Evolutionary conservation across 2,113 vertebrate genomes (phyloP), one percentile per base, ranked within the genome.

Genomic region (Myotis davidii): DNA sequence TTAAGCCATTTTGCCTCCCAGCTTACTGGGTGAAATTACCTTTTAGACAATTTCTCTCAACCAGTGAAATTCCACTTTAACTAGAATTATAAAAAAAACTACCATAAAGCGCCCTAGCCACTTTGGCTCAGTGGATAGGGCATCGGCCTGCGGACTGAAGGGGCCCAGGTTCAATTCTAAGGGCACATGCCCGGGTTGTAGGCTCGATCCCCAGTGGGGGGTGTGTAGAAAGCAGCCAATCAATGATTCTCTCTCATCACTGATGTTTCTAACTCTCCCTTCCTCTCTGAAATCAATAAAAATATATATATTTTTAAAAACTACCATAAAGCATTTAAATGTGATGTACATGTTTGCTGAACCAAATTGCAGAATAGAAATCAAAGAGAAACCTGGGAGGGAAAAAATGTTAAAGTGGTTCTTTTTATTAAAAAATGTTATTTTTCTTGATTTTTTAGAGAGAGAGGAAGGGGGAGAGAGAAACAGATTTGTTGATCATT

Each of bases 61-160:
- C 32, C 69, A 23, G 48, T 48, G 88, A 94, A 88, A 88, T 88
- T 79, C 32, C 32, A 65, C 84, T 73, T 21, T 56, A 91, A 85
- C 2, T 45, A 73, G 2, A 21, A 16, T 48, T 52, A 85, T 89
- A 32, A 89, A 39, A 39, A n/a, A 91, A 16, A 29, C 59, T 61
- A 61, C 23, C 25, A 61, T 61, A 25, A 61, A 61, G 59, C 25
- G 1, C 56, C 56, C 23, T 61, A 27, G 56, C 23, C 9, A 3
- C 56, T 61, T 61, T 61, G 23, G 56, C 23, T 61, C 25, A 25
- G 56, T 61, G 56, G 56, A 27, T 61, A 27, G 23, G 56, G 8
- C 10, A 1, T 61, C 10, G 23, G 23, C 59, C 59, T 27, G 25
- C 3, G 25, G 59, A 27, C 10, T 5, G 10, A 61, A 61, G 59